Evolutionary conservation across 92 coral and sea anemone species (phyloP).

Genomic region (Ricordea florida): DNA sequence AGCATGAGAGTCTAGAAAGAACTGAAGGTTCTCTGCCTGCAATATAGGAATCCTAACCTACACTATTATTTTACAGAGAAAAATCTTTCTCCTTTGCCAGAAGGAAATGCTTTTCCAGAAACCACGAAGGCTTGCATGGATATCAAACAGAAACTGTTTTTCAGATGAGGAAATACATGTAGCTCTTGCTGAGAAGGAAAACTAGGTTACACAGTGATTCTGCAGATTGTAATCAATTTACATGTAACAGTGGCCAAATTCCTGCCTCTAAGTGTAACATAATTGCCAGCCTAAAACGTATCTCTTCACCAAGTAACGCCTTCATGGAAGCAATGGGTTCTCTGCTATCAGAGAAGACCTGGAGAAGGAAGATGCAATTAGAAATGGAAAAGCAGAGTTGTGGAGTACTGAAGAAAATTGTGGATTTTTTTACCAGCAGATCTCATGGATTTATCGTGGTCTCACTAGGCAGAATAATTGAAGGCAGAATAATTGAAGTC

Average conservation of each 20-base stretch:
- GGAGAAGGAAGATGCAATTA: conserved; percentile 10
- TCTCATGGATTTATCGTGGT: conserved; percentile 15
- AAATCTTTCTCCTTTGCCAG: neutral
- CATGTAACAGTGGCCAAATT: neutral
- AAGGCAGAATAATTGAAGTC: neutral
- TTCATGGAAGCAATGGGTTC: conserved; percentile 11
- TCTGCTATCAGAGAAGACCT: conserved; percentile 34
- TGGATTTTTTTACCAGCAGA: too few relatives aligned
- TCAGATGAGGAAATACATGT: neutral
- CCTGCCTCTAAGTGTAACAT: conserved; percentile 21
- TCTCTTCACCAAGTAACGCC: conserved; percentile 11
- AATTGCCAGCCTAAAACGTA: conserved; percentile 1
- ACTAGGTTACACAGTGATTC: conserved; percentile 11
- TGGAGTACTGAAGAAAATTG: neutral
- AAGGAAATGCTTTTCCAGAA: conserved; percentile 3
- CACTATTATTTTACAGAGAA: neutral
- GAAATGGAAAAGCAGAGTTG: neutral
- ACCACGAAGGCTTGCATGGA: neutral
- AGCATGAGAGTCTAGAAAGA: neutral
- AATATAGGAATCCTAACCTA: neutral
- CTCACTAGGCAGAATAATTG: conserved; percentile 23
- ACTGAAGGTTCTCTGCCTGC: neutral
- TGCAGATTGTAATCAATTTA: conserved; percentile 7
- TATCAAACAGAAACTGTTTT: neutral
- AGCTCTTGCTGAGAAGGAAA: conserved; percentile 11